Evolutionary conservation across 2,797 vertebrate species (phyloP), one percentile per base, ranked within the genome.

Genomic region (Chelonia mydas): DNA sequence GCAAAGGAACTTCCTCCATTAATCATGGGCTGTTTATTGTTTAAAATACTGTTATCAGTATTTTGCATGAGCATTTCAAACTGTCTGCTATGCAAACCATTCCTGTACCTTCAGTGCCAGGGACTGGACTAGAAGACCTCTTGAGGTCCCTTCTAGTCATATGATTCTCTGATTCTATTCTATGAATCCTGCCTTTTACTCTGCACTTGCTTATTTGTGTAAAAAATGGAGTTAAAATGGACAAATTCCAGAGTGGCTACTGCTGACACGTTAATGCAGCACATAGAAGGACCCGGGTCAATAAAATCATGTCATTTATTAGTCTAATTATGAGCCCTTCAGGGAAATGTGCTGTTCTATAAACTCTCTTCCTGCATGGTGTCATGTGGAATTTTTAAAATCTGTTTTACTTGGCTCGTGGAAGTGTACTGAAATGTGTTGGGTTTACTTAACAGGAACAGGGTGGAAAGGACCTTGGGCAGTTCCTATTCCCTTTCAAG

Each of bases 1-100:
- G 2, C 1, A 1, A 37, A 19, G 74, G 86, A 23, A 4, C 59
- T 23, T 49, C 21, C n/a, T 41, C 37, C n/a, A 23, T 72, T n/a
- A 72, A 23, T 72, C 37, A 23, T 25, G 68, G 31, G 68, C n/a
- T 11, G 27, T 51, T 86, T 82, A 16, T 17, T 31, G 86, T 84
- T 77, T 9, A 13, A 72, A n/a, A 1, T 1, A 1, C 1, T 0
- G 19, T 9, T 41, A 28, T 25, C 0, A 11, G 72, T 25, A 28
- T 1, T 2, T 28, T 72, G 86, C 25, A 65, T 87, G 16, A 86
- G 9, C 81, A 1, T 0, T 0, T 55, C 84, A 54, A 33, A 11
- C 17, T 10, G 6, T 68, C 61, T 21, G 21, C 37, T 25, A 41
- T 6, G n/a, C n/a, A 72, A 41, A 72, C 37, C 11, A 41, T 41